Evolutionary conservation across 1,140 invertebrate genomes (phyloP), one percentile per base, ranked within the genome.

Genomic region (Drosophila tropicalis): DNA sequence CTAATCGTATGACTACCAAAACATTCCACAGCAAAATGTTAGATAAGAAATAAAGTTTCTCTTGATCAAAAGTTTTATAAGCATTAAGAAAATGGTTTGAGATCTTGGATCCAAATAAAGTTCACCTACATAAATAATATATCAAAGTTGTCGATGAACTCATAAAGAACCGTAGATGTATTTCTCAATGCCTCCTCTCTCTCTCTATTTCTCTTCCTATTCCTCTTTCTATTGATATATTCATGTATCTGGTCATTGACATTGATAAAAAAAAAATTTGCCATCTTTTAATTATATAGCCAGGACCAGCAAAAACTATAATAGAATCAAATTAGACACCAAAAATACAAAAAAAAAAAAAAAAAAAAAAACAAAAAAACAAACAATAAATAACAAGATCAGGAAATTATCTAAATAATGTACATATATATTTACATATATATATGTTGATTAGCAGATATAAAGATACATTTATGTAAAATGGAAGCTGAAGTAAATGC

Each of bases 21-120:
- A 62, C 61, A n/a, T n/a, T n/a, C n/a, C n/a, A 62, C 47, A 19
- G 13, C 13, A 55, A 39, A 60, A 39, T 19, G 9, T 54, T 36
- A 57, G 29, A 54, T 3, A 63, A 55, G 10, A 71, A 67, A 9
- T 4, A 22, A 55, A 3, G 5, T 74, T 75, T 74, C 39, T 9
- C 57, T 39, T 36, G 34, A 60, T 12, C 9, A 74, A 75, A 34
- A 40, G 3, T 39, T 39, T 39, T 39, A 39, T 2, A 39, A 39
- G 12, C 39, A 44, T 6, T 4, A 19, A 17, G 6, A 7, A 6
- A 47, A n/a, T 1, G 1, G 29, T 6, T 44, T 44, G 5, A 15
- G 12, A 13, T 39, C 34, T 12, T 39, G 36, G 3, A 39, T 12
- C 1, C 2, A 51, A 19, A 19, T 17, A 15, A 47, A 36, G 2